Percentiles rank a stretch among this genome's conserved stretches.
Evolutionary conservation across 2,797 vertebrate species (phyloP).

Genomic region (Alectoris magna): DNA sequence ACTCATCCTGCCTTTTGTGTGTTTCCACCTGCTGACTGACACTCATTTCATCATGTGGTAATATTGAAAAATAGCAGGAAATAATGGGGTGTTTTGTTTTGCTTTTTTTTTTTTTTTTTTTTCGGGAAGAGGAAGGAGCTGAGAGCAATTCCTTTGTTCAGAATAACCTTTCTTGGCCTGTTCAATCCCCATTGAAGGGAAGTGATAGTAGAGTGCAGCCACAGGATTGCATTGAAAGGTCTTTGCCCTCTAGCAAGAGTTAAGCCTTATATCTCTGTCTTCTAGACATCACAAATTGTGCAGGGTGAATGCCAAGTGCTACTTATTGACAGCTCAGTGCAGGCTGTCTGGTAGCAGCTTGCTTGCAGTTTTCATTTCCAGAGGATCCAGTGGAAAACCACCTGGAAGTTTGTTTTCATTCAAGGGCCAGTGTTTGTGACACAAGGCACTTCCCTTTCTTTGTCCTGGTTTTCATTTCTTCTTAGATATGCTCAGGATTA

Average conservation of each 20-base stretch:
- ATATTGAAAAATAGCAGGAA: neutral
- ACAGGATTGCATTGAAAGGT: neutral
- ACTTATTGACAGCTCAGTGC: neutral
- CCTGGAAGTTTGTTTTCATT: neutral
- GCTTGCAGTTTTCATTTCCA: neutral
- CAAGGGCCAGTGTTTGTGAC: neutral
- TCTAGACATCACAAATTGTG: neutral
- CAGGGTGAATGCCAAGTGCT: neutral
- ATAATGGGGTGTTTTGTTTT: neutral
- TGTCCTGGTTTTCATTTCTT: conserved; percentile 24
- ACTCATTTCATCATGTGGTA: neutral
- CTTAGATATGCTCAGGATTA: conserved; percentile 43
- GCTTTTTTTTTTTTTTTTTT: neutral
- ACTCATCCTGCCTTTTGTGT: neutral
- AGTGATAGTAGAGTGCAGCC: neutral
- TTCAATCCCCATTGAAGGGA: neutral
- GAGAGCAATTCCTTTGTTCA: neutral
- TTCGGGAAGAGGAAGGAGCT: neutral
- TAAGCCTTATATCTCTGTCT: neutral
- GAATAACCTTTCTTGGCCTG: neutral
- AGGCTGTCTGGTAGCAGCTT: neutral
- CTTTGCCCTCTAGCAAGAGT: neutral
- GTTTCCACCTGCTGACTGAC: neutral
- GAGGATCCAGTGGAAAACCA: neutral
- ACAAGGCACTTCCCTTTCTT: conserved; percentile 15